Percentiles rank a stretch among this genome's conserved stretches.
Conservation (phyloP, 2,113 vertebrate species). For the Cettia cetti region DNA sequence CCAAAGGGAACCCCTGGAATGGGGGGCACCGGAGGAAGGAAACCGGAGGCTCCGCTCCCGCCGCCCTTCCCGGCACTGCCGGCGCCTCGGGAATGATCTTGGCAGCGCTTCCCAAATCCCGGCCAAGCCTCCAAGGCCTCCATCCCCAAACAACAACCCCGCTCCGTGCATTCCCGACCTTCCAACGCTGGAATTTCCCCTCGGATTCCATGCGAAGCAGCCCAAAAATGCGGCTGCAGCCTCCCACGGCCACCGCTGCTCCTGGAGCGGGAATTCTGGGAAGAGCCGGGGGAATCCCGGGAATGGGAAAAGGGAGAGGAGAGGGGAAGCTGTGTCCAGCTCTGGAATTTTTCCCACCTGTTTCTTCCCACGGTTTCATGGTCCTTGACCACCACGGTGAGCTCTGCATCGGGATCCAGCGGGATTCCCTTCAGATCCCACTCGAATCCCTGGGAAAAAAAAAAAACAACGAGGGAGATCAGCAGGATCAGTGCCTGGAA, state of each 20-base stretch:
- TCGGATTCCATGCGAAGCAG: fast-evolving
- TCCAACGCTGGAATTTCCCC: fast-evolving
- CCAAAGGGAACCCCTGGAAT: fast-evolving
- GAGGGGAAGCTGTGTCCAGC: no score
- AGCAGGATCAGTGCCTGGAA: fast-evolving
- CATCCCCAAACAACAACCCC: not conserved
- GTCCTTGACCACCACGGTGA: slow-evolving; percentile 92
- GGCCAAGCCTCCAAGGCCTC: fast-evolving
- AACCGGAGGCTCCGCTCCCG: not conserved
- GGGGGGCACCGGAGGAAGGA: not conserved
- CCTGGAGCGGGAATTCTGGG: fast-evolving
- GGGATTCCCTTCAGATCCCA: slow-evolving; percentile 95
- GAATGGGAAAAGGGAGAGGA: no score
- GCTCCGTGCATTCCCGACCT: not conserved
- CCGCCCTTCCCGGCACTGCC: not conserved
- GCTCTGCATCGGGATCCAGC: slow-evolving; percentile 82
- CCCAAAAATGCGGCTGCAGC: not conserved
- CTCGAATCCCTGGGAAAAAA: slow-evolving; percentile 84
- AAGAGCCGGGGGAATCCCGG: no score
- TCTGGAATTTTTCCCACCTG: slow-evolving; percentile 44
- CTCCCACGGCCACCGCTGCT: not conserved
- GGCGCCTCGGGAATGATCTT: not conserved
- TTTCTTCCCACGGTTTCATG: slow-evolving; percentile 96
- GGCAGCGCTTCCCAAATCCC: not conserved
- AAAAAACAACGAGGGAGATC: not conserved